Base-by-base conservation (phyloP, 1,140 invertebrate genomes). In the Atta cephalotes region DNA sequence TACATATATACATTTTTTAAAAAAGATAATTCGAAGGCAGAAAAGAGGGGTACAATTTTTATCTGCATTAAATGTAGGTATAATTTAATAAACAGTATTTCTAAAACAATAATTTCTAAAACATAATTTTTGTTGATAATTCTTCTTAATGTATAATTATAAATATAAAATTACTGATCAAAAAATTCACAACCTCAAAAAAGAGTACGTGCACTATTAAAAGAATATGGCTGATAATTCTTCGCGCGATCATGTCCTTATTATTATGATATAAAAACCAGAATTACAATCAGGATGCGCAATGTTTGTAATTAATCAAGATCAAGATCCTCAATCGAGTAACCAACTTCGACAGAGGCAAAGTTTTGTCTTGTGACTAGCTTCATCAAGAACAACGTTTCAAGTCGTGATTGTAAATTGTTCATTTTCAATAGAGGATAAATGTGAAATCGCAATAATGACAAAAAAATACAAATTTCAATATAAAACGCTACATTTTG, bases 381-480 rank as follows among this genome's bases (percentile, higher is more conserved):
- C 25, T 51, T 39, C 63, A 35, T 14, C 31, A 77, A 60, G 28
- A 74, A 35, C 56, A 65, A n/a, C 56, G 63, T 14, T 62, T 45
- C 68, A 49, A 84, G 71, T 84, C 39, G 56, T 84, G 49, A 85
- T 70, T 70, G 56, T 80, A 49, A 58, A 80, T 81, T 86, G 76
- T 88, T 70, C 56, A 45, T 60, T 89, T 53, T 85, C 82, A 82
- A 76, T 76, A n/a, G 60, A 14, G 0, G 18, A 84, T 76, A 84
- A 84, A 76, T 84, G 68, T 10, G 68, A 76, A 84, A 84, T 84
- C 39, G 25, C 25, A 39, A 74, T 84, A 84, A 84, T 74, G 45
- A 45, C 14, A 16, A 74, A 84, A 84, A 84, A 84, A 84, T 84
- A 74, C 80, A 49, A 60, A 56, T 62, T 72, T 82, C 21, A 45